phyloP scores from a whole-genome alignment of 1,140 invertebrate species.

The Drosophila bocki region DNA sequence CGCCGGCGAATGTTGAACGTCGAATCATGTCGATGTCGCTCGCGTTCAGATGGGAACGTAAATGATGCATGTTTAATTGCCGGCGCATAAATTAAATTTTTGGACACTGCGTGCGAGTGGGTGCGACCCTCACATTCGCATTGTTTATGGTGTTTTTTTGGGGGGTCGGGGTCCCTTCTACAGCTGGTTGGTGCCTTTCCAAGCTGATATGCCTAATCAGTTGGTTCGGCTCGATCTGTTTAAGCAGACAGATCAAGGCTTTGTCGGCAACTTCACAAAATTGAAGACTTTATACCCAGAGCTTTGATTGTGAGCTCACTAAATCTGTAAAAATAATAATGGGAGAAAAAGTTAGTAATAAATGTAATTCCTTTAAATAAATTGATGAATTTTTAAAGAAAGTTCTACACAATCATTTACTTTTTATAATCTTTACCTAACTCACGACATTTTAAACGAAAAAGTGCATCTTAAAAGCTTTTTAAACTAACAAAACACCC shows the following conservation, averaged over 20 bases:
- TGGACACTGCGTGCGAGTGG: constrained; percentile 33
- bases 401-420: not conserved
- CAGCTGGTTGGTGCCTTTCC: not conserved
- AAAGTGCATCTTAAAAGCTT: not conserved
- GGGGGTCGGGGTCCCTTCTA: not conserved
- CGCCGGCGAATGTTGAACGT: constrained; percentile 47
- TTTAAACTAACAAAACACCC: not conserved
- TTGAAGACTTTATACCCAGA: not conserved
- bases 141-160: constrained; percentile 28
- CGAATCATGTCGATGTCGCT: constrained; percentile 56
- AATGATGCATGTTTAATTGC: constrained; percentile 83
- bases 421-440: not conserved
- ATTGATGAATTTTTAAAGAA: not conserved
- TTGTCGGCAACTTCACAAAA: constrained; percentile 36
- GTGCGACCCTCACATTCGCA: constrained; percentile 58
- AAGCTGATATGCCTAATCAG: constrained; percentile 38
- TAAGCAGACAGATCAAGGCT: constrained; percentile 25
- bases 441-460: not conserved
- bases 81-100: constrained; percentile 82
- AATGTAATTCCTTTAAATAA: no score
- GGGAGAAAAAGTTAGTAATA: not conserved
- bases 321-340: not conserved
- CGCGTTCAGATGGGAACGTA: constrained; percentile 62
- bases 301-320: constrained; percentile 1
- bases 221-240: constrained; percentile 5